Conservation (phyloP, 2,113 vertebrate genomes). For the Mormyrus iriodes region DNA sequence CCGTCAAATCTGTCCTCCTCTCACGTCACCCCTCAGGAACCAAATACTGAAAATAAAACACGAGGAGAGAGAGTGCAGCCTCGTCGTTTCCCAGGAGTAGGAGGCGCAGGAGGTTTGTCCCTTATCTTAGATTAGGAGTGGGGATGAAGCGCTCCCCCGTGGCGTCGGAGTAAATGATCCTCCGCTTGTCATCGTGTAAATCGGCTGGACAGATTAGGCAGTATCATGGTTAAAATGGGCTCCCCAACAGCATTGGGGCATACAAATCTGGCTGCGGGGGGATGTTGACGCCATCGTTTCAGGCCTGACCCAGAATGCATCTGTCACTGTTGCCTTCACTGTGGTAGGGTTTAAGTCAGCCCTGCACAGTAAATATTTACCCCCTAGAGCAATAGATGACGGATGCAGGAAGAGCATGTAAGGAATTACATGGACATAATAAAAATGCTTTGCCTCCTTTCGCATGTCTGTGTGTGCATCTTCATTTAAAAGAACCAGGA, state of each 20-base stretch:
- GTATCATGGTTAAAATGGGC: background rate
- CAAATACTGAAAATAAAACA: background rate
- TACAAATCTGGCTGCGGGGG: background rate
- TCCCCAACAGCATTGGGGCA: background rate
- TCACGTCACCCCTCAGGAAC: background rate
- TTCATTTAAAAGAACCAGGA: background rate
- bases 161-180: slow-evolving; percentile 8
- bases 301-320: background rate
- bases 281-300: background rate
- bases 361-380: background rate
- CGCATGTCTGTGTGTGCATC: background rate
- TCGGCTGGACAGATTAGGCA: slow-evolving; percentile 4
- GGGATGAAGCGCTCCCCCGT: background rate
- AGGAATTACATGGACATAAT: background rate
- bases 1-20: background rate
- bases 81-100: background rate
- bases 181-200: background rate
- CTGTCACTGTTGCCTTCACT: background rate
- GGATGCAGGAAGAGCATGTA: background rate
- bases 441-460: background rate
- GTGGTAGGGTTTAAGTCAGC: background rate
- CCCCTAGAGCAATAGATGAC: background rate
- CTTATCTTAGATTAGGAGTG: slow-evolving; percentile 6
- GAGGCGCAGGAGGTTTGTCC: background rate
- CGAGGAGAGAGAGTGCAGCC: background rate